These are phyloP conservation scores for Fragum fragum DNA, from an alignment of 2,888 invertebrate species.

Conservation along the genomic window DNA sequence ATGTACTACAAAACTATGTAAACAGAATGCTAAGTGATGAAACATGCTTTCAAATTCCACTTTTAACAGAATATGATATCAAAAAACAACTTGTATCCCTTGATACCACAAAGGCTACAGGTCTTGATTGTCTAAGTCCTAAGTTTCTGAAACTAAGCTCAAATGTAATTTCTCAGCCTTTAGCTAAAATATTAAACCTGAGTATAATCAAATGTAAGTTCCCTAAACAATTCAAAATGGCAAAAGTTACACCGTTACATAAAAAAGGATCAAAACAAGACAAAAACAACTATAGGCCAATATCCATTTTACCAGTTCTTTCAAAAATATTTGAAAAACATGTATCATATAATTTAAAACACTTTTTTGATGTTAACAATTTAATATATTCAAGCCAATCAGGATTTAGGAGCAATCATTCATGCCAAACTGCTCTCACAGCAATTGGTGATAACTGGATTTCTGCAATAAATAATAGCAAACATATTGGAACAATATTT, in stretches of 20 bases:
- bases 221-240: not conserved
- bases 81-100: not conserved
- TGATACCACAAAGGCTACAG: not conserved
- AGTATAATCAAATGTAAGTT: not conserved
- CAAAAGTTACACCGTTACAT: not conserved
- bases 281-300: no score
- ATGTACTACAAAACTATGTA: not conserved
- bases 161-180: slow-evolving; percentile 18
- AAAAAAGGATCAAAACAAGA: not conserved
- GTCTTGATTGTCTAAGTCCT: not conserved
- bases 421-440: no score
- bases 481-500: no score
- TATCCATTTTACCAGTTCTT: no score
- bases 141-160: not conserved
- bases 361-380: no score
- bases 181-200: not conserved
- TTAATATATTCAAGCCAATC: no score
- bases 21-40: no score
- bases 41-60: not conserved
- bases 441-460: no score
- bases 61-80: not conserved
- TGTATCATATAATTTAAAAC: no score
- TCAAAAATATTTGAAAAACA: no score
- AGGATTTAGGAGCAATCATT: no score
- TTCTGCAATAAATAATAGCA: no score